Evolutionary conservation across 2,113 vertebrate species (phyloP).

Genomic region (Urocolius indicus): DNA sequence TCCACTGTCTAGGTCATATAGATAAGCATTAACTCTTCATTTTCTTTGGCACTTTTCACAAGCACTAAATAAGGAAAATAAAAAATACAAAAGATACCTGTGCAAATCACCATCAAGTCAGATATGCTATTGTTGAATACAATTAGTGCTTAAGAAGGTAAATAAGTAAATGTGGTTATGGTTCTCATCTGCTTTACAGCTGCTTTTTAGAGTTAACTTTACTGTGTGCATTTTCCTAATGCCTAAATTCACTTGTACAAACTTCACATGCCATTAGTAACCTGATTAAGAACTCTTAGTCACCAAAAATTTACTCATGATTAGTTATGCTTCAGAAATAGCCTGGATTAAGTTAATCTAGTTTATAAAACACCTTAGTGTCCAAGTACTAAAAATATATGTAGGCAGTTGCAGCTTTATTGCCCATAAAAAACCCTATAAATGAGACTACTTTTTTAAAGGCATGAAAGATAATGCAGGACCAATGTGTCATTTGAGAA

Average conservation of each 20-base stretch:
- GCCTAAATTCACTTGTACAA: background rate
- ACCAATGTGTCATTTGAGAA: slow-evolving; percentile 36
- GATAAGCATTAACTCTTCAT: background rate
- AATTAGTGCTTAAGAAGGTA: background rate
- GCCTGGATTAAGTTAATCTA: background rate
- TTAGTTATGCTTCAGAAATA: background rate
- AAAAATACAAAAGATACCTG: background rate
- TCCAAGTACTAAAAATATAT: background rate
- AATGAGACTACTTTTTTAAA: background rate
- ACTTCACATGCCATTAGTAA: background rate
- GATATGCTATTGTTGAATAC: background rate
- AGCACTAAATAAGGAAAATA: background rate
- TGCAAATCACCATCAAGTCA: background rate
- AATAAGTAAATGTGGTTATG: background rate
- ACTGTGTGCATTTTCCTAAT: background rate
- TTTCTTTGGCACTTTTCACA: background rate
- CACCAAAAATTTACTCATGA: background rate
- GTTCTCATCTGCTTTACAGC: background rate
- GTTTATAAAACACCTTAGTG: background rate
- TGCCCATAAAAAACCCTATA: background rate
- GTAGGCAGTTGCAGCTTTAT: background rate
- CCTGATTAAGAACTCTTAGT: background rate
- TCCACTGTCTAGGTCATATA: background rate
- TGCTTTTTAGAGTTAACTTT: background rate
- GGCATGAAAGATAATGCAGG: slow-evolving; percentile 45